Evolutionary conservation across 2,797 vertebrate genomes (phyloP), one percentile per base, ranked within the genome.

Genomic region (Enteromius unitaeniatus): DNA sequence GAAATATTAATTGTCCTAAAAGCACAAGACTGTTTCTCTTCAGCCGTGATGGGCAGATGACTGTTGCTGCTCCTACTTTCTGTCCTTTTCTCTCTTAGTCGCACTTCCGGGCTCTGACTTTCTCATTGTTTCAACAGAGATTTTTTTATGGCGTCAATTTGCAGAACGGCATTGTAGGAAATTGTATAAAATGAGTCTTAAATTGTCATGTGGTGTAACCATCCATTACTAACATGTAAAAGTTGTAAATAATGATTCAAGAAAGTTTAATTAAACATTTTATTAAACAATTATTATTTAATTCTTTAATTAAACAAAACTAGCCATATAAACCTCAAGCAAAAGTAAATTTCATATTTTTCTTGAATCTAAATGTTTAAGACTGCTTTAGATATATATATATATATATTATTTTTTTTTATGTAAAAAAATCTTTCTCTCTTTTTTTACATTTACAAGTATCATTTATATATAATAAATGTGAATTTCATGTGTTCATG

Each of bases 1-100:
- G 91, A 93, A 92, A 92, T 93, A 94, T 91, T 90, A 93, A 94
- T 93, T 92, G 92, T 80, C 90, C 86, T 91, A 86, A 93, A 92
- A 88, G 92, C 92, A 60, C 49, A 83, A 23, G 64, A 49, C 49
- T 14, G 51, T 60, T 80, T 55, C 37, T 34, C 51, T 79, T 79
- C 37, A 45, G 13, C 60, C 14, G 5, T 51, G 72, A 76, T 91
- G 64, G 79, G 78, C 85, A 13, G 42, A 15, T 34, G 64, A 6
- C 10, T 55, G 17, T 47, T 83, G 15, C 23, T 1, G 19, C 1
- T 40, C 69, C 45, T 47, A 42, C 68, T 62, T 69, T 26, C 47
- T 26, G 13, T 49, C 15, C 62, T 47, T 4, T 58, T 70, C 73
- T 85, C 14, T 47, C 17, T 91, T 83, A 89, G 10, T 88, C 65